phyloP scores from a whole-genome alignment of 2,888 invertebrate species.

The Hylaea fasciaria region DNA sequence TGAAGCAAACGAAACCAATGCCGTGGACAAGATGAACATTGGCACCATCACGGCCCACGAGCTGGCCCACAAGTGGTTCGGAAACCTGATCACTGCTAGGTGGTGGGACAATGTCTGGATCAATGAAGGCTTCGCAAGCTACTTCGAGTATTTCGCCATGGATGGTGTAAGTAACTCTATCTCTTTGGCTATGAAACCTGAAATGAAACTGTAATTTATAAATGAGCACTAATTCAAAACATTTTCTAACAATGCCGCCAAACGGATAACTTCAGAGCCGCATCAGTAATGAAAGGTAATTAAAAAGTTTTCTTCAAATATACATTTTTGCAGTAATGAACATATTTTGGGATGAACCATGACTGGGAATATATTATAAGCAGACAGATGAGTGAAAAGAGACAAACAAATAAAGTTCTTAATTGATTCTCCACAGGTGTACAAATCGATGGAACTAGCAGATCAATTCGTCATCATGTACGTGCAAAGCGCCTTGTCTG shows the following conservation, averaged over 20 bases:
- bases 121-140: slow-evolving; percentile 90
- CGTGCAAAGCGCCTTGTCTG: slow-evolving; percentile 86
- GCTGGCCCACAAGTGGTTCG: slow-evolving; percentile 92
- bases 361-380: no score
- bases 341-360: no score
- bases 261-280: neutral
- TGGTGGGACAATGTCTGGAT: slow-evolving; percentile 92
- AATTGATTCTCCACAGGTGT: slow-evolving; percentile 54
- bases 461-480: slow-evolving; percentile 90
- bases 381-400: no score
- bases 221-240: neutral
- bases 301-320: neutral
- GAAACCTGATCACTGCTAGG: slow-evolving; percentile 88
- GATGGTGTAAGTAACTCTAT: slow-evolving; percentile 63
- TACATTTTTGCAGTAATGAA: no score
- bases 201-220: no score
- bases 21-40: slow-evolving; percentile 70
- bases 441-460: slow-evolving; percentile 82
- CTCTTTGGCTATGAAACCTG: no score
- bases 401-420: neutral
- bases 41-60: slow-evolving; percentile 85
- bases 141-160: slow-evolving; percentile 87
- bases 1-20: slow-evolving; percentile 73
- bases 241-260: neutral
- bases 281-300: neutral